Conservation (phyloP, 2,888 invertebrate species). For the Trissolcus japonicus region DNA sequence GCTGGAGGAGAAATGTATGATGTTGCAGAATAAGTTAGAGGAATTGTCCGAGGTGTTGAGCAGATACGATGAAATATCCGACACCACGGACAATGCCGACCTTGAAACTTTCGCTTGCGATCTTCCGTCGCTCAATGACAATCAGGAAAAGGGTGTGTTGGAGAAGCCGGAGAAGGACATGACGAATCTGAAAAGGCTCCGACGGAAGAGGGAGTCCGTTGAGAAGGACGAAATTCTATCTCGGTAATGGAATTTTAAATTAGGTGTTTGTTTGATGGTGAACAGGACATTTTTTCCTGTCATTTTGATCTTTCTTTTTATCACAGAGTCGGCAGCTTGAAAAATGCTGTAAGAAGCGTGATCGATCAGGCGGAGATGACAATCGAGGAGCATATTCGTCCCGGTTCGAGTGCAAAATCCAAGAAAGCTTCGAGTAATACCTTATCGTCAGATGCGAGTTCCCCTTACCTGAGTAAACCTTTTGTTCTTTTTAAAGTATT, state of each 20-base stretch:
- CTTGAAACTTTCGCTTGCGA: slow-evolving; percentile 60
- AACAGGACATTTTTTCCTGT: not conserved
- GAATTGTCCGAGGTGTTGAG: slow-evolving; percentile 84
- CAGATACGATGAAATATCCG: slow-evolving; percentile 79
- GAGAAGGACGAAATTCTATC: slow-evolving; percentile 80
- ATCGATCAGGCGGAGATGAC: slow-evolving; percentile 87
- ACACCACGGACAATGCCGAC: slow-evolving; percentile 68
- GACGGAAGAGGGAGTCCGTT: slow-evolving; percentile 75
- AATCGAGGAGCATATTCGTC: slow-evolving; percentile 79
- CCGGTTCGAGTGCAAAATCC: slow-evolving; percentile 67
- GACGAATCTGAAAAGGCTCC: slow-evolving; percentile 75
- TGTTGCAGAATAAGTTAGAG: slow-evolving; percentile 86
- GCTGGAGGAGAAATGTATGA: slow-evolving; percentile 82
- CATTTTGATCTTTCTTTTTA: not conserved
- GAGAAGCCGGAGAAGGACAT: slow-evolving; percentile 79
- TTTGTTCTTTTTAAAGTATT: not conserved
- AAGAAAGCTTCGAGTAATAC: slow-evolving; percentile 64
- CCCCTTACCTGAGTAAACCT: slow-evolving; percentile 37
- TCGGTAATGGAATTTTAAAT: slow-evolving; percentile 63
- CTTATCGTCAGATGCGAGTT: slow-evolving; percentile 57
- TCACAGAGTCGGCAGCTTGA: slow-evolving; percentile 86
- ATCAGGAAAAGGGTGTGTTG: slow-evolving; percentile 75
- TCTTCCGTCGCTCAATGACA: slow-evolving; percentile 59
- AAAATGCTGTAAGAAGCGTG: slow-evolving; percentile 87
- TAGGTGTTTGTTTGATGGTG: not conserved